These are phyloP conservation scores for Chrysolina haemoptera DNA, from an alignment of 2,888 invertebrate species.

Conservation along the genomic window DNA sequence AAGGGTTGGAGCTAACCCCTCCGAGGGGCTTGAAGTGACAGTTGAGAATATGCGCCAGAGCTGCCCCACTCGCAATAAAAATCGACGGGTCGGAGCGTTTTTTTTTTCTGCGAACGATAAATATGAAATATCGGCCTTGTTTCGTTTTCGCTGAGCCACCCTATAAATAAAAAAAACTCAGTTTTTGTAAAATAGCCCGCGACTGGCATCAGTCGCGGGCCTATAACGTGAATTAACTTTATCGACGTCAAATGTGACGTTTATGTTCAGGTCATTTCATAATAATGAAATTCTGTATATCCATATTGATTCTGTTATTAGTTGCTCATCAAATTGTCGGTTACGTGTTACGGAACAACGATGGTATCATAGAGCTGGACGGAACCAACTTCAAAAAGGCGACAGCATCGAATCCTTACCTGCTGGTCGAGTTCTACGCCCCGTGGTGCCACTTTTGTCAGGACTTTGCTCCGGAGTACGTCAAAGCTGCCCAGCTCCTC, in stretches of 20 bases:
- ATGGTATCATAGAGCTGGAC: conserved; percentile 37
- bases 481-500: conserved; percentile 83
- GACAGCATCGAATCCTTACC: conserved; percentile 30
- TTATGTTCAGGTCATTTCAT: neutral
- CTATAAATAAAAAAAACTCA: too few relatives aligned
- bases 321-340: neutral
- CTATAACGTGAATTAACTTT: too few relatives aligned
- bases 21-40: too few relatives aligned
- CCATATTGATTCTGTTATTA: neutral
- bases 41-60: too few relatives aligned
- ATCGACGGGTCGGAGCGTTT: too few relatives aligned
- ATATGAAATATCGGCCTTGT: too few relatives aligned
- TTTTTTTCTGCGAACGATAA: too few relatives aligned
- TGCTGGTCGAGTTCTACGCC: conserved; percentile 79
- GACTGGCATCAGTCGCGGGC: too few relatives aligned
- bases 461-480: conserved; percentile 88
- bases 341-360: neutral
- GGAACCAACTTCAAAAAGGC: conserved; percentile 34
- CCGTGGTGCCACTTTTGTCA: conserved; percentile 96
- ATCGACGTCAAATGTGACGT: conserved; percentile 7
- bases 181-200: too few relatives aligned
- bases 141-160: too few relatives aligned
- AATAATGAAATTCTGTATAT: neutral
- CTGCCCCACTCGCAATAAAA: too few relatives aligned
- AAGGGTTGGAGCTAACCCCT: too few relatives aligned